Conservation (phyloP, 2,113 vertebrate species). For the Clupea harengus region DNA sequence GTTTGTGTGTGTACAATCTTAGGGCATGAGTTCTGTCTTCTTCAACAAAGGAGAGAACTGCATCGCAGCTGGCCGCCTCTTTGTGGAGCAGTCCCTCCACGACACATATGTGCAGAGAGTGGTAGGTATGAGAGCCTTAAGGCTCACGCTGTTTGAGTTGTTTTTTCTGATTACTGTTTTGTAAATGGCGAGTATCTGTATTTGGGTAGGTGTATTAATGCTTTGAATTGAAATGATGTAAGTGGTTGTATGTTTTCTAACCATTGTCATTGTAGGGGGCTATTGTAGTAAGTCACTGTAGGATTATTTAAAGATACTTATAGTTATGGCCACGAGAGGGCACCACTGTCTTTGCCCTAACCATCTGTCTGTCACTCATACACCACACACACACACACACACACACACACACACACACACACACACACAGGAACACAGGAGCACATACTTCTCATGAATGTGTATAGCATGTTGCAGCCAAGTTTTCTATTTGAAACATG, state of each 20-base stretch:
- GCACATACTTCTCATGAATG: too few species aligned
- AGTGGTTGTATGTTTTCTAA: background rate
- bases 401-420: background rate
- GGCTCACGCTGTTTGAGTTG: background rate
- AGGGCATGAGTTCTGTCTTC: background rate
- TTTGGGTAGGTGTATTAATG: background rate
- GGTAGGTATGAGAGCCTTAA: slow-evolving; percentile 61
- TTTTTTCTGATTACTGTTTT: background rate
- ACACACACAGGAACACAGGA: background rate
- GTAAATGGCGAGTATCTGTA: background rate
- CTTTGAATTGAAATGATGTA: background rate
- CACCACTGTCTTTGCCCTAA: background rate
- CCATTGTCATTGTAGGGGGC: background rate
- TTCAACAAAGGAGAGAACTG: slow-evolving; percentile 55
- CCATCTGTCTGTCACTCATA: background rate
- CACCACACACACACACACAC: background rate
- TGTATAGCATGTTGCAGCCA: too few species aligned
- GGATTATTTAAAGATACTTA: background rate
- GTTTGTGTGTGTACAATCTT: background rate
- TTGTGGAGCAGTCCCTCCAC: slow-evolving; percentile 80
- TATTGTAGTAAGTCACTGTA: background rate
- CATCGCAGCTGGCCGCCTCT: slow-evolving; percentile 83
- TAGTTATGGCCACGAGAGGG: background rate
- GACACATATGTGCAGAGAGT: slow-evolving; percentile 79
- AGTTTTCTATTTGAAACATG: background rate